phyloP scores from a whole-genome alignment of 2,888 invertebrate genomes.

The Zele albiditarsus region DNA sequence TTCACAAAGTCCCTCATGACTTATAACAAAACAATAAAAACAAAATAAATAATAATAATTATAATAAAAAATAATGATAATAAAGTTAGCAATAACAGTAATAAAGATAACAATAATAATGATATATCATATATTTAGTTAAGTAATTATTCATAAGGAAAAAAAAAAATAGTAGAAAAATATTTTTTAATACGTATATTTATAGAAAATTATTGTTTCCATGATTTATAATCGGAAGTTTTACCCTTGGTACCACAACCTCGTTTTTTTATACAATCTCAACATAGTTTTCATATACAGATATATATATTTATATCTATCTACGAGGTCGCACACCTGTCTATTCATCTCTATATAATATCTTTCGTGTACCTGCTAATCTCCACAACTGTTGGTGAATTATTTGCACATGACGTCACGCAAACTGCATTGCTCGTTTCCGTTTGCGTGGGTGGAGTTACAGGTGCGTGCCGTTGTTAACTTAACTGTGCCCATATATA shows the following conservation, averaged over 20 bases:
- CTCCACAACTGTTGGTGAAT: constrained; percentile 28
- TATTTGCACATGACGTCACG: constrained; percentile 43
- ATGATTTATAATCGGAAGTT: constrained; percentile 13
- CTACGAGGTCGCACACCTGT: constrained; percentile 39
- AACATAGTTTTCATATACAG: constrained; percentile 5
- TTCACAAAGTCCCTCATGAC: background rate
- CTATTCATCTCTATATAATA: constrained; percentile 23
- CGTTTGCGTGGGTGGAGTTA: constrained; percentile 40
- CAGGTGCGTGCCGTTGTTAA: constrained; percentile 35
- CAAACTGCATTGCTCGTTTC: constrained; percentile 15
- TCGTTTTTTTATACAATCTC: constrained; percentile 11
- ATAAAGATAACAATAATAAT: background rate
- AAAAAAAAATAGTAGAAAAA: background rate
- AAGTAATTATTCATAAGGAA: too few species aligned
- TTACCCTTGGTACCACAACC: constrained; percentile 20
- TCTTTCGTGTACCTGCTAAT: constrained; percentile 29
- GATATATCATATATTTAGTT: too few species aligned
- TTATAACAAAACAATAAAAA: background rate
- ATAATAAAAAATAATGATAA: background rate
- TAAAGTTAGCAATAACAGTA: background rate
- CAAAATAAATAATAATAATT: constrained; percentile 7
- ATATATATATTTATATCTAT: background rate
- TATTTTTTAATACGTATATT: constrained; percentile 6
- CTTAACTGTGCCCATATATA: background rate
- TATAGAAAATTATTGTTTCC: constrained; percentile 15